Percentiles rank a stretch among this genome's conserved stretches.
Conservation (phyloP, 53 echinoderm and acorn worm species). For the Glandiceps talaboti region DNA sequence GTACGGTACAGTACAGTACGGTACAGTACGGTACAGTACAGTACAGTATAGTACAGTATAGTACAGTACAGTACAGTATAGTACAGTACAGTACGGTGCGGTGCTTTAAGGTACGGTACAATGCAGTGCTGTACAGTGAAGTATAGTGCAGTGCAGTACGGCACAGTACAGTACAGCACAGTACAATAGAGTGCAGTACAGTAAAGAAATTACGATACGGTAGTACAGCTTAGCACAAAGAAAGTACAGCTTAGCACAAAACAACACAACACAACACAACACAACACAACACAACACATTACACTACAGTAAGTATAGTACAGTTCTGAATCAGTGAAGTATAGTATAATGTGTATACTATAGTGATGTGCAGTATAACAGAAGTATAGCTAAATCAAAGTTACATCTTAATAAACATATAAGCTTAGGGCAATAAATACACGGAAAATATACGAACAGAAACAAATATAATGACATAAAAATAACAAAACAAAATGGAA, state of each 20-base stretch:
- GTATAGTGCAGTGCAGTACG: constrained; percentile 4
- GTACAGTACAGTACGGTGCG: background rate
- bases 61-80: constrained; percentile 4
- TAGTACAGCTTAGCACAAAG: background rate
- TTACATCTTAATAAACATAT: too few species aligned
- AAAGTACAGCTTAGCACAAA: background rate
- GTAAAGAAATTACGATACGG: background rate
- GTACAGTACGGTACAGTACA: constrained; percentile 10
- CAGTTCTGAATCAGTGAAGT: background rate
- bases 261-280: background rate
- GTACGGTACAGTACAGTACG: constrained; percentile 8
- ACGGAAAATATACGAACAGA: too few species aligned
- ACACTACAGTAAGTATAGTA: background rate
- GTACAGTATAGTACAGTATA: constrained; percentile 5
- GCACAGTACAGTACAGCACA: constrained; percentile 5
- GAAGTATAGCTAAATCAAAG: too few species aligned
- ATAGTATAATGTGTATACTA: background rate
- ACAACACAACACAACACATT: background rate
- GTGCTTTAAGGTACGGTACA: background rate
- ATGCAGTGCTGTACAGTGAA: background rate
- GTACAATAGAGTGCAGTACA: background rate
- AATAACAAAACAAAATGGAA: too few species aligned
- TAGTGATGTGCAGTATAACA: too few species aligned
- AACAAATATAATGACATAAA: too few species aligned
- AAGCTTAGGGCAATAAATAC: too few species aligned